Evolutionary conservation across 37 sponge, comb jelly and placozoan species (phyloP).

Genomic region (Oopsacas minuta): DNA sequence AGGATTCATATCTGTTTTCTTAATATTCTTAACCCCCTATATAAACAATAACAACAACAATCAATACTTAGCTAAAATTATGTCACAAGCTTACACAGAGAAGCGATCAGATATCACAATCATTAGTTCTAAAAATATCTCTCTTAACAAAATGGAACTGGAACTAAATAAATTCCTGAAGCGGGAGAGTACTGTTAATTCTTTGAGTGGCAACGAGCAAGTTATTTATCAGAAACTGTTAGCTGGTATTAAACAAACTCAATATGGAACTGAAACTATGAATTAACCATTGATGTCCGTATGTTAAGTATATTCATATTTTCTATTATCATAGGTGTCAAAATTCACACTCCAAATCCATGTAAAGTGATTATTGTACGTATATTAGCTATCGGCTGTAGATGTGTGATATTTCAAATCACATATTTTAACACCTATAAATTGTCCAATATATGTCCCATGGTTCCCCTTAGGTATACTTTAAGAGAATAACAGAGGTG

Average conservation of each 20-base stretch:
- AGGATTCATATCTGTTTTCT: conserved; percentile 63
- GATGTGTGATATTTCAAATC: neutral
- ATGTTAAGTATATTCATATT: no score
- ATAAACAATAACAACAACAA: neutral
- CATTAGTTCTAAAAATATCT: neutral
- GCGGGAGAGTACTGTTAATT: neutral
- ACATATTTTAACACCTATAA: neutral
- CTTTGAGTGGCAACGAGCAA: neutral
- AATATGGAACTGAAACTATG: conserved; percentile 4
- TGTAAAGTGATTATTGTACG: no score
- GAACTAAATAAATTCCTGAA: neutral
- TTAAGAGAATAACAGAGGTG: no score
- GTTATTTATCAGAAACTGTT: neutral
- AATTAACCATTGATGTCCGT: neutral
- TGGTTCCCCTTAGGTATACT: no score
- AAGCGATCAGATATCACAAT: neutral
- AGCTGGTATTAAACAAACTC: neutral
- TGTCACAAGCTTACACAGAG: neutral
- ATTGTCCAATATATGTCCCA: no score
- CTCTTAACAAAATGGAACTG: neutral
- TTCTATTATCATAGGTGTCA: no score
- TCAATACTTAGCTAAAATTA: neutral
- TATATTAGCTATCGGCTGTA: no score
- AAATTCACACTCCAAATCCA: no score
- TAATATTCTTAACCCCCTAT: conserved; percentile 68